phyloP scores from a whole-genome alignment of 2,797 vertebrate species.

The Brachymystax lenok region DNA sequence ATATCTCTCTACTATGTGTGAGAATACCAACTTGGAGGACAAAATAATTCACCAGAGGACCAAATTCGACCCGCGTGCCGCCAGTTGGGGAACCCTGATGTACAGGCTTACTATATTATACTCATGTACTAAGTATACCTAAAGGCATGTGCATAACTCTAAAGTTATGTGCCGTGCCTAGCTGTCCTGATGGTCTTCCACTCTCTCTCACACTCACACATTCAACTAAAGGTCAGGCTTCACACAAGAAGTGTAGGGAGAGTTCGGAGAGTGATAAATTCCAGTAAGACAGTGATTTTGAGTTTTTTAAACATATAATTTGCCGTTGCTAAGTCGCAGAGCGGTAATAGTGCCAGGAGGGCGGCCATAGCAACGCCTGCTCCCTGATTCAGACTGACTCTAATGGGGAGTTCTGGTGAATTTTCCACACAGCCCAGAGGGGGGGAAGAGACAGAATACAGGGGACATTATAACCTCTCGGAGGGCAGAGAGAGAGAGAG shows the following conservation, averaged over 20 bases:
- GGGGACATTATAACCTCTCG: constrained; percentile 72
- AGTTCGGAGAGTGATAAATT: constrained; percentile 2
- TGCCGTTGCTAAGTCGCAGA: constrained; percentile 60
- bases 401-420: constrained; percentile 90
- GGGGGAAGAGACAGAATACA: constrained; percentile 72
- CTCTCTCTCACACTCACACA: constrained; percentile 31
- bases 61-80: no score
- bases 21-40: no score
- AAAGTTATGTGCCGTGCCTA: neutral
- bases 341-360: constrained; percentile 49
- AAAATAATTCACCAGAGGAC: no score
- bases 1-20: no score
- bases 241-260: constrained; percentile 54
- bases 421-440: constrained; percentile 90
- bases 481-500: no score
- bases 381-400: constrained; percentile 84
- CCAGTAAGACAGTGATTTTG: constrained; percentile 57
- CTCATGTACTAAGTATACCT: no score
- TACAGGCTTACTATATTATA: no score
- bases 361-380: constrained; percentile 51
- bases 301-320: constrained; percentile 59
- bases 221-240: constrained; percentile 67
- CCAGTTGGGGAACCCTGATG: no score
- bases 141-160: no score
- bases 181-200: constrained; percentile 53